Evolutionary conservation across 2,113 vertebrate genomes (phyloP).

Genomic region (Craseonycteris thonglongyai): DNA sequence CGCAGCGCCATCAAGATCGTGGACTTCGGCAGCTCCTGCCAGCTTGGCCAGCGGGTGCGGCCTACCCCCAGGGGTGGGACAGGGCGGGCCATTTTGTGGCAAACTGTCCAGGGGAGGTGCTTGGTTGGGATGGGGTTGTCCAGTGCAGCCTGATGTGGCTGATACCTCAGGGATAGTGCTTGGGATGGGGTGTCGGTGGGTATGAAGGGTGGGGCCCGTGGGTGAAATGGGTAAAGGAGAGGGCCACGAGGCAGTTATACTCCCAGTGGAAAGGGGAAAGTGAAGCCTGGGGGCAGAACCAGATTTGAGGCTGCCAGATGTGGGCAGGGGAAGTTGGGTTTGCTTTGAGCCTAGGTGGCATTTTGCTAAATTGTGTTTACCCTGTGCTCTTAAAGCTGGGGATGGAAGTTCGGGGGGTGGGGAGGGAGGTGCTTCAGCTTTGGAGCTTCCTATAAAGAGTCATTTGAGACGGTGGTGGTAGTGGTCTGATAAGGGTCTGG

Average conservation of each 20-base stretch:
- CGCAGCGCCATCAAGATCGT: constrained; percentile 96
- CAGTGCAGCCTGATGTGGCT: accelerated
- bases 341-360: not conserved
- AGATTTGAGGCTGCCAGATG: not conserved
- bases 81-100: not conserved
- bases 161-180: not conserved
- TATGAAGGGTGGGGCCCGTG: not conserved
- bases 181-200: not conserved
- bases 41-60: constrained; percentile 92
- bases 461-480: not conserved
- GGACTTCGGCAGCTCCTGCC: constrained; percentile 95
- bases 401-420: no score
- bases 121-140: not conserved
- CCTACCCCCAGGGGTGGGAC: not conserved
- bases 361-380: not conserved
- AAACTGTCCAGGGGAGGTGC: accelerated
- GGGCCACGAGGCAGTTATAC: not conserved
- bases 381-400: not conserved
- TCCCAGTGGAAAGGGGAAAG: not conserved
- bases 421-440: not conserved
- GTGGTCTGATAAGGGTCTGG: not conserved
- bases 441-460: not conserved
- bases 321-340: not conserved
- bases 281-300: not conserved
- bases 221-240: no score